Conservation (phyloP, 2,113 vertebrate genomes). For the Pyrgilauda ruficollis region DNA sequence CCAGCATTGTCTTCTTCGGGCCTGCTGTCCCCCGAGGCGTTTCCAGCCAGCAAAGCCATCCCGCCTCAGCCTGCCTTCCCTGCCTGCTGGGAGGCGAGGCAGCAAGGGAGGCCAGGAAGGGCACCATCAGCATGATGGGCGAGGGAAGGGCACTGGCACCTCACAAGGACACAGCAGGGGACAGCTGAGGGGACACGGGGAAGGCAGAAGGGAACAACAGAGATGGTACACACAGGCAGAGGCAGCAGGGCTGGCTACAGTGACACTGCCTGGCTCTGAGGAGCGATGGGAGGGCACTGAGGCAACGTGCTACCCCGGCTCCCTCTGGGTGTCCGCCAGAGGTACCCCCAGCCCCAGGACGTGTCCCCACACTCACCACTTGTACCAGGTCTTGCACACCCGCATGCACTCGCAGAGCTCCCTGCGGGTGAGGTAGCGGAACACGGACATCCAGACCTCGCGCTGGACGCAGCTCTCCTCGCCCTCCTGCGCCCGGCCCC, state of each 20-base stretch:
- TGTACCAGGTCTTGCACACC: constrained; percentile 99
- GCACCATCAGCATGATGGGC: fast-evolving
- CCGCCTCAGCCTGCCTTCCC: neutral
- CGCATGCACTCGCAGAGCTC: constrained; percentile 98
- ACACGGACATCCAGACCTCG: constrained; percentile 97
- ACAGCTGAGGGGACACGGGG: neutral
- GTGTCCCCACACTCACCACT: constrained; percentile 84
- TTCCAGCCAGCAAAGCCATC: constrained; percentile 10
- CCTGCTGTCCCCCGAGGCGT: neutral
- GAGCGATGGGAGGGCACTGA: fast-evolving
- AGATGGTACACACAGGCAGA: fast-evolving
- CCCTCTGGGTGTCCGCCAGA: too few species aligned
- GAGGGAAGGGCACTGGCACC: neutral
- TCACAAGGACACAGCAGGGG: fast-evolving
- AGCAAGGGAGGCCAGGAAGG: neutral
- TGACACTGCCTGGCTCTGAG: fast-evolving
- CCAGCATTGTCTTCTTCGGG: constrained; percentile 51
- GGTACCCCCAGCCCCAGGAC: fast-evolving
- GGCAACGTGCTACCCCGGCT: fast-evolving
- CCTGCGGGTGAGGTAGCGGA: constrained; percentile 91
- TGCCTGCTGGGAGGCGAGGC: neutral
- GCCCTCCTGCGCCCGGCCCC: constrained; percentile 71
- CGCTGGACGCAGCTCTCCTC: constrained; percentile 84
- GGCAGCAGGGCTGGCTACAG: neutral
- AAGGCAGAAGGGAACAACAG: neutral